Evolutionary conservation across 2,888 invertebrate species (phyloP).

Genomic region (Epistrophe eligans): DNA sequence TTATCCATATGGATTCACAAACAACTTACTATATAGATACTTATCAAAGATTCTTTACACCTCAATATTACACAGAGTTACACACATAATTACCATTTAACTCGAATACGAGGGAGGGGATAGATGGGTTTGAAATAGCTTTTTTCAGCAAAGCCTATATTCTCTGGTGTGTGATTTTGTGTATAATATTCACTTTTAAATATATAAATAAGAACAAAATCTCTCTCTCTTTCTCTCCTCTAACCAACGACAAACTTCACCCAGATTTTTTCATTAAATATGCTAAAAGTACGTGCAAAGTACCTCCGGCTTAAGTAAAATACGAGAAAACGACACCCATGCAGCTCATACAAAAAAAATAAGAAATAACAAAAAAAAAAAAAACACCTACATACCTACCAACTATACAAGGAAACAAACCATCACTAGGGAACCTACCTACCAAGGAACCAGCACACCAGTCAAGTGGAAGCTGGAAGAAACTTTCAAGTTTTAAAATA

Average conservation of each 20-base stretch:
- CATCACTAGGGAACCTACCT: neutral
- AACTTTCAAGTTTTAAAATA: slow-evolving; percentile 48
- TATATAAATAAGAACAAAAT: slow-evolving; percentile 63
- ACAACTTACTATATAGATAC: neutral
- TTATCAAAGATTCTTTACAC: neutral
- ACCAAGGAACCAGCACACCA: neutral
- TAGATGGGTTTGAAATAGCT: neutral
- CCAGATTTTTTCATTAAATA: slow-evolving; percentile 70
- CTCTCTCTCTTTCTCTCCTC: slow-evolving; percentile 5
- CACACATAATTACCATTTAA: slow-evolving; percentile 30
- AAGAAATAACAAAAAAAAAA: neutral
- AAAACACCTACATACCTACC: neutral
- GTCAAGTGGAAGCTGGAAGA: slow-evolving; percentile 48
- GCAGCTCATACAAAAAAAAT: slow-evolving; percentile 18
- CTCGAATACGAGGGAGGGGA: neutral
- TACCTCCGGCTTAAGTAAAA: slow-evolving; percentile 69
- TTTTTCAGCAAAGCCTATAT: slow-evolving; percentile 33
- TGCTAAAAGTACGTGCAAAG: slow-evolving; percentile 73
- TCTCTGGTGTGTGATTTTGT: slow-evolving; percentile 6
- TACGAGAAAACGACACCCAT: slow-evolving; percentile 63
- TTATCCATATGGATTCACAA: slow-evolving; percentile 35
- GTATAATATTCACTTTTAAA: slow-evolving; percentile 55
- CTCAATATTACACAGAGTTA: slow-evolving; percentile 9
- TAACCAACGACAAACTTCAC: slow-evolving; percentile 67
- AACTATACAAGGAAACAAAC: slow-evolving; percentile 29